Evolutionary conservation across 2,888 invertebrate species (phyloP), one percentile per base, ranked within the genome.

Genomic region (Homarus gammarus): DNA sequence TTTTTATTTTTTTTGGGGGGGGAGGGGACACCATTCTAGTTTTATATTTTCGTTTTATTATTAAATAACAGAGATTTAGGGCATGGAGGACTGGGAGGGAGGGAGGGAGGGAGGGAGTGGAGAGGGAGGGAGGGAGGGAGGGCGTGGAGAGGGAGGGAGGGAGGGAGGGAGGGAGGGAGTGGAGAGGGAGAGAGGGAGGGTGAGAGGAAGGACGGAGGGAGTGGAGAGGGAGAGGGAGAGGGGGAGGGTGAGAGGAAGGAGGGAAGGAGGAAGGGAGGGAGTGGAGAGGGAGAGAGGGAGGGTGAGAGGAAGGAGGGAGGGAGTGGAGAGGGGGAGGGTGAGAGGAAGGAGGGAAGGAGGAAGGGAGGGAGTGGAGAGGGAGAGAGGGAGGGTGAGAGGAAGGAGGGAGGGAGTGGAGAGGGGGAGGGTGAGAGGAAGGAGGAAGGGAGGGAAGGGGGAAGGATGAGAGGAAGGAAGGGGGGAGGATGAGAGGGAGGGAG

Each of bases 401-500:
- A 18, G 6, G 79, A 22, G 61, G 36, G 36, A 78, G 5, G 10
- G 22, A 8, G 44, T 77, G 33, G 10, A 22, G 8, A 6, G 44
- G n/a, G 70, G 31, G 33, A n/a, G n/a, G 44, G 31, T 5, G 1
- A 70, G 6, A 1, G 70, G 64, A 6, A 2, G 10, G 0, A n/a
- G 64, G 64, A 31, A 64, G 44, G 10, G 44, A 31, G 18, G 27
- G 27, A 27, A 8, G 70, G 70, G 3, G 70, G 27, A 31, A 18
- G 70, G 70, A 31, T 15, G 31, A 18, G 18, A 49, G 51, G 31
- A 78, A 78, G 49, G n/a, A 44, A 49, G 44, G n/a, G 49, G 78
- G 49, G 49, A n/a, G 51, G 31, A 33, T n/a, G 27, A n/a, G n/a
- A 49, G 78, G 51, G 79, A 56, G 36, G 33, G 56, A 56, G 56